phyloP scores from a whole-genome alignment of 2,797 vertebrate species.

The Chaetophractus vellerosus region DNA sequence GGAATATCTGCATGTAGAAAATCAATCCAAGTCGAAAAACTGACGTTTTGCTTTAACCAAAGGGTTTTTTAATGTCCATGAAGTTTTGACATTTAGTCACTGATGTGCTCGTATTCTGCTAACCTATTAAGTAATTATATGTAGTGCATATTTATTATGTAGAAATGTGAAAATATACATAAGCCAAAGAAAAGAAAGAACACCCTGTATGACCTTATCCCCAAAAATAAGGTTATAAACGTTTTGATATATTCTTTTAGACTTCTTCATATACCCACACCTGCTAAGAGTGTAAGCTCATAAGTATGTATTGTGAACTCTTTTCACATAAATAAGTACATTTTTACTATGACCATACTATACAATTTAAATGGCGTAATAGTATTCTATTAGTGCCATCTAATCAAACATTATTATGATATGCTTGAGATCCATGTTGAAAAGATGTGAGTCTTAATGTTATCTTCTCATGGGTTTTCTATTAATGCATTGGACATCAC shows the following conservation, averaged over 20 bases:
- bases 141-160: not conserved
- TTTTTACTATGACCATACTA: constrained; percentile 17
- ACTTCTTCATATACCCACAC: not conserved
- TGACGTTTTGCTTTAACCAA: constrained; percentile 47
- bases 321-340: not conserved
- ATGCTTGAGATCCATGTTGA: not conserved
- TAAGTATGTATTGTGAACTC: not conserved
- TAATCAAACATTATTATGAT: not conserved
- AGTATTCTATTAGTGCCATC: not conserved
- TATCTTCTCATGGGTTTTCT: not conserved
- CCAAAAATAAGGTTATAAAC: constrained; percentile 36
- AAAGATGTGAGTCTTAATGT: not conserved
- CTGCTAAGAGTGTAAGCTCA: not conserved
- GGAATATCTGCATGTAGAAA: not conserved
- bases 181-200: not conserved
- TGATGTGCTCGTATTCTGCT: constrained; percentile 1
- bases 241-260: not conserved
- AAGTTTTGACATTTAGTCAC: constrained; percentile 52
- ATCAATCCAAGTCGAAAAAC: constrained; percentile 48
- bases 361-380: not conserved
- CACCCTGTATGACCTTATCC: not conserved
- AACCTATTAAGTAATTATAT: constrained; percentile 12
- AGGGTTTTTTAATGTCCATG: constrained; percentile 42
- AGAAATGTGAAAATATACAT: constrained; percentile 49
- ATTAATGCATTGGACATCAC: not conserved